A percentile compares a stretch with the other conserved stretches of the same genome.
phyloP scores from a whole-genome alignment of 2,797 vertebrate genomes.

The Coccyzus lansbergi region DNA sequence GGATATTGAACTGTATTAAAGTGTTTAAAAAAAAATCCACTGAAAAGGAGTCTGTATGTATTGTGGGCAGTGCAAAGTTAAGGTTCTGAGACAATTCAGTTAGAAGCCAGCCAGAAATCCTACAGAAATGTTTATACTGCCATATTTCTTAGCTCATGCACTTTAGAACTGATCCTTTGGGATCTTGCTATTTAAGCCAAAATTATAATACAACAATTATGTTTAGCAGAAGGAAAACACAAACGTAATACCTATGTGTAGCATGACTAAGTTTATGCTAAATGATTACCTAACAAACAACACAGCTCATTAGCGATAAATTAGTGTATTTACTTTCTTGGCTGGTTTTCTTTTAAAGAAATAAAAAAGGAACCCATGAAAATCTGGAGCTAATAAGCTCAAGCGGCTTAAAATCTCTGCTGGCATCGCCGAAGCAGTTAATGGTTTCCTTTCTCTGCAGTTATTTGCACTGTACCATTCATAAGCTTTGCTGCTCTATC shows the following conservation, averaged over 20 bases:
- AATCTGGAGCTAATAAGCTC: slow-evolving; percentile 49
- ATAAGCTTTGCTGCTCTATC: background rate
- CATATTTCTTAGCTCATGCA: slow-evolving; percentile 32
- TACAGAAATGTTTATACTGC: slow-evolving; percentile 27
- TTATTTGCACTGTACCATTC: background rate
- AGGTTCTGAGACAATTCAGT: slow-evolving; percentile 22
- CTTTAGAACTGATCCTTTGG: slow-evolving; percentile 6
- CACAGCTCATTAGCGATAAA: background rate
- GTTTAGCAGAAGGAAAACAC: background rate
- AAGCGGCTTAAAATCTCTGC: slow-evolving; percentile 24
- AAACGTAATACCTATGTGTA: background rate
- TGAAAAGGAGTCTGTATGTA: background rate
- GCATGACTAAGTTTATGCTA: background rate
- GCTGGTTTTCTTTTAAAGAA: background rate
- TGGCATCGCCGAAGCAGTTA: slow-evolving; percentile 22
- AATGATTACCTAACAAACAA: background rate
- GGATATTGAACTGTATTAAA: background rate
- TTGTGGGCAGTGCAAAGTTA: background rate
- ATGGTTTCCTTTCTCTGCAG: slow-evolving; percentile 39
- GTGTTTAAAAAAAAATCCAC: background rate
- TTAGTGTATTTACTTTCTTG: background rate
- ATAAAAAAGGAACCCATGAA: background rate
- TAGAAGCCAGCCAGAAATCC: slow-evolving; percentile 38
- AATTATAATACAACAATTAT: background rate
- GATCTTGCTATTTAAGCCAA: slow-evolving; percentile 32